phyloP scores from a whole-genome alignment of 2,888 invertebrate genomes.

The Copidosoma aretas region DNA sequence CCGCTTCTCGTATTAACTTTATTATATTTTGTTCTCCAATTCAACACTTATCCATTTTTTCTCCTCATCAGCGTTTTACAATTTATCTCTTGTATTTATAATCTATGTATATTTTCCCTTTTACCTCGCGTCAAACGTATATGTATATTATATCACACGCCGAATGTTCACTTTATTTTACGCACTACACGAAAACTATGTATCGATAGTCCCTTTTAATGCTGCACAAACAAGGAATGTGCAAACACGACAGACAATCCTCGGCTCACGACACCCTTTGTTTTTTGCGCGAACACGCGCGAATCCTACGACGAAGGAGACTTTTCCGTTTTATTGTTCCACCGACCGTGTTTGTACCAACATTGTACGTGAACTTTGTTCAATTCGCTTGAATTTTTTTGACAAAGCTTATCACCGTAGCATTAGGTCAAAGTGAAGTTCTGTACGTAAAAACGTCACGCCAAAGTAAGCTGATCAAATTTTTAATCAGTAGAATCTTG shows the following conservation, averaged over 20 bases:
- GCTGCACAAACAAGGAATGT: neutral
- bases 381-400: too few species aligned
- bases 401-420: too few species aligned
- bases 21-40: constrained; percentile 22
- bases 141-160: constrained; percentile 37
- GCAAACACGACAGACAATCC: constrained; percentile 24
- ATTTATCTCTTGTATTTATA: constrained; percentile 36
- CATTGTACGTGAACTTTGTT: neutral
- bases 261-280: constrained; percentile 13
- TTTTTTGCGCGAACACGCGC: constrained; percentile 3
- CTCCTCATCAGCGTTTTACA: constrained; percentile 26
- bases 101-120: constrained; percentile 39
- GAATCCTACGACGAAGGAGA: constrained; percentile 23
- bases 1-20: constrained; percentile 19
- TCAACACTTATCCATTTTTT: constrained; percentile 35
- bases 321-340: neutral
- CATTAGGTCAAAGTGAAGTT: too few species aligned
- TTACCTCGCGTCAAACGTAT: constrained; percentile 36
- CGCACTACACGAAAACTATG: constrained; percentile 34
- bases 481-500: too few species aligned
- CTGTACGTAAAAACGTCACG: too few species aligned
- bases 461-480: too few species aligned
- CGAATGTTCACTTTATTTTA: constrained; percentile 33
- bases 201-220: constrained; percentile 22
- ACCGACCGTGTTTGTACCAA: constrained; percentile 21